These are phyloP conservation scores for Selene dorsalis DNA, from an alignment of 2,797 vertebrate species.

Conservation along the genomic window DNA sequence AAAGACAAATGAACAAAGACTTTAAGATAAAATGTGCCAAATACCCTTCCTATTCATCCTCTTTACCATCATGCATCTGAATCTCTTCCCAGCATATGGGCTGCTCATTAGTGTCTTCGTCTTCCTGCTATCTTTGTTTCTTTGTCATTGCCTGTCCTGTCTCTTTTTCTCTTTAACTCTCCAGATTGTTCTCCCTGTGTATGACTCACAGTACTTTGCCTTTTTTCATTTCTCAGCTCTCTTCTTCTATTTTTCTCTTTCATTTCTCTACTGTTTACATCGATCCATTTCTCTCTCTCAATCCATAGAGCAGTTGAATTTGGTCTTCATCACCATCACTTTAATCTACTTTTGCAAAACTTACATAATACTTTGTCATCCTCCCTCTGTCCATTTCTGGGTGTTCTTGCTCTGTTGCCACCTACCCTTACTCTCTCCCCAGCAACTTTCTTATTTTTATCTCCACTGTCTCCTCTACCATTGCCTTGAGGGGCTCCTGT, in stretches of 20 bases:
- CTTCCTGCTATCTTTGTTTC: neutral
- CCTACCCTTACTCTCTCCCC: neutral
- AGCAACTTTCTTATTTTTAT: slow-evolving; percentile 14
- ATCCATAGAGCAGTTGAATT: neutral
- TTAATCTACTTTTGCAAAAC: slow-evolving; percentile 36
- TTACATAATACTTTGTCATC: slow-evolving; percentile 33
- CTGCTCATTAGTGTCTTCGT: neutral
- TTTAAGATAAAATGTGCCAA: slow-evolving; percentile 25
- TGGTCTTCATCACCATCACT: slow-evolving; percentile 36
- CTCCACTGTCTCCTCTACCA: too few species aligned
- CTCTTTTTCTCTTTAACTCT: neutral
- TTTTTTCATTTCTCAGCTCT: neutral
- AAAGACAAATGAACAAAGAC: slow-evolving; percentile 17
- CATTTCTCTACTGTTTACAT: slow-evolving; percentile 16
- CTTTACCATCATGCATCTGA: slow-evolving; percentile 6
- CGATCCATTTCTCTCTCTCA: slow-evolving; percentile 20
- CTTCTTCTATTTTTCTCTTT: neutral
- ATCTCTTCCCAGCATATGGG: neutral
- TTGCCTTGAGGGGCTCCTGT: too few species aligned
- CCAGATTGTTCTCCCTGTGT: neutral
- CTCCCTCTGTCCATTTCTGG: slow-evolving; percentile 20
- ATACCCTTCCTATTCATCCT: slow-evolving; percentile 2
- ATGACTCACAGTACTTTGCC: neutral
- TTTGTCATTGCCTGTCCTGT: neutral
- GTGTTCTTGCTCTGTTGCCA: slow-evolving; percentile 28